These are phyloP conservation scores for Acrobasis suavella DNA, from an alignment of 2,888 invertebrate genomes.

Conservation along the genomic window DNA sequence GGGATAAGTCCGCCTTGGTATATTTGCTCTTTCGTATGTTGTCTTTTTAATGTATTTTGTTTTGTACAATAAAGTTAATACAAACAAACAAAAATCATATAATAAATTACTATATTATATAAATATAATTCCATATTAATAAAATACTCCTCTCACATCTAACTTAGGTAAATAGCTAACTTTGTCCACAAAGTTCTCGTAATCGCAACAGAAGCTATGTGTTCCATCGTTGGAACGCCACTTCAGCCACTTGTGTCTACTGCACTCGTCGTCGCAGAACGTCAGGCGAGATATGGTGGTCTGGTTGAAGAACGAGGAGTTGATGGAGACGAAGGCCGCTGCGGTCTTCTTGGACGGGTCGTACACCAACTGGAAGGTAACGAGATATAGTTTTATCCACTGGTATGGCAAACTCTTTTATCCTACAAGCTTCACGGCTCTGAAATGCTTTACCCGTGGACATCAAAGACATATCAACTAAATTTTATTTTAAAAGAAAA, in stretches of 20 bases:
- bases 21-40: too few relatives aligned
- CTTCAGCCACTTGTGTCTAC: constrained; percentile 54
- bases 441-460: too few relatives aligned
- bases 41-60: too few relatives aligned
- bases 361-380: constrained; percentile 58
- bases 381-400: not conserved
- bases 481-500: too few relatives aligned
- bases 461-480: too few relatives aligned
- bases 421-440: too few relatives aligned
- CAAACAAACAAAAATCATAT: too few relatives aligned
- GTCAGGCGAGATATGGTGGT: constrained; percentile 40
- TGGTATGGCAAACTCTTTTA: too few relatives aligned
- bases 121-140: constrained; percentile 26
- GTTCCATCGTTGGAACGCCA: constrained; percentile 67
- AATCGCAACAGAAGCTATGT: constrained; percentile 68
- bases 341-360: constrained; percentile 50
- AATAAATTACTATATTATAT: not conserved
- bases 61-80: too few relatives aligned
- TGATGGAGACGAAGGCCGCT: constrained; percentile 62
- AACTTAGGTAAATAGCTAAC: constrained; percentile 46
- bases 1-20: too few relatives aligned
- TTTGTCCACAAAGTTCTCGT: constrained; percentile 46
- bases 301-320: constrained; percentile 59
- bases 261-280: constrained; percentile 63
- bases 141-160: constrained; percentile 42